Evolutionary conservation across 2,888 invertebrate genomes (phyloP), one percentile per base, ranked within the genome.

Genomic region (Schizotus pectinicornis): DNA sequence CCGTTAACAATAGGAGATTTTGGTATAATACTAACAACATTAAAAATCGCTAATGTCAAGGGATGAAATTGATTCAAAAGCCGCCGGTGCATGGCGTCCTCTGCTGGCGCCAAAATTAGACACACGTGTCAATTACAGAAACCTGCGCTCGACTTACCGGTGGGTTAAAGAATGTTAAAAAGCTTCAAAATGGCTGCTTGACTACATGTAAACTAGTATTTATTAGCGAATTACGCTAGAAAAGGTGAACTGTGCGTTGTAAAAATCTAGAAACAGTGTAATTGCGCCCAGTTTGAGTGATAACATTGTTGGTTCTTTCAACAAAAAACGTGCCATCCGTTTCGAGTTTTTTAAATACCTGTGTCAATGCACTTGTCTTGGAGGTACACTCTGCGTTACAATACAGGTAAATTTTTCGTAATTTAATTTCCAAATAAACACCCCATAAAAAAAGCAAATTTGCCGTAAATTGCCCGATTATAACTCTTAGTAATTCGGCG

Each of bases 171-270:
- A 56, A 45, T 51, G 35, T 43, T 35, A 22, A 56, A 42, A 57
- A 57, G 57, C 57, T 51, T 57, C 51, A 57, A 57, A 57, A 57
- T 57, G 57, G 57, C 57, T 41, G 57, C 51, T 41, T 57, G 57
- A 57, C 57, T 57, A 57, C 57, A 50, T 51, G 51, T 51, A 56
- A 50, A 56, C 56, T 51, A 42, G 49, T 49, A 49, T 56, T 56
- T 56, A 49, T 42, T 32, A 35, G 32, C 35, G 22, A 33, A 49
- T 34, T 22, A 36, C 30, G 35, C 8, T 42, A 49, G 36, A 56
- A 31, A 48, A 47, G 35, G 9, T 13, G 33, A 39, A 37, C 32
- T 43, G 47, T 57, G 41, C 7, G 13, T 36, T 34, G 22, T 7
- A 46, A 41, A 46, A 52, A 41, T 32, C 32, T 9, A 12, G 33